These are phyloP conservation scores for Proisotoma minuta DNA, from an alignment of 2,888 invertebrate species.

Conservation along the genomic window DNA sequence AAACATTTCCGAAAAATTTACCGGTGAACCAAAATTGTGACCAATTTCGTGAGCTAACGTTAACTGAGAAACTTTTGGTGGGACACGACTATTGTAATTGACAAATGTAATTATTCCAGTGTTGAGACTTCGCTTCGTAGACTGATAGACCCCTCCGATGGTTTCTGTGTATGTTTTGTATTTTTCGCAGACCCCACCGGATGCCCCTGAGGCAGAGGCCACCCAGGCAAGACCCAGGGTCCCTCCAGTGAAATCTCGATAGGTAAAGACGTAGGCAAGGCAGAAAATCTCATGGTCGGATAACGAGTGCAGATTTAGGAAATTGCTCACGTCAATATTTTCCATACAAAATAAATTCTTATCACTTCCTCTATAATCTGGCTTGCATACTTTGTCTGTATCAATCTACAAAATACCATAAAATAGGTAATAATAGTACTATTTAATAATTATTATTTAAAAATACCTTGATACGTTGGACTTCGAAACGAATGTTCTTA, in stretches of 20 bases:
- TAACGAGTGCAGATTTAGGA: slow-evolving; percentile 93
- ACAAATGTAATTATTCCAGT: slow-evolving; percentile 99
- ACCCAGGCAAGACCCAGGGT: slow-evolving; percentile 99
- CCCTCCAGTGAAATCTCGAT: slow-evolving; percentile 95
- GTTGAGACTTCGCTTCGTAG: slow-evolving; percentile 88
- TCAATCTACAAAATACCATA: slow-evolving; percentile 68
- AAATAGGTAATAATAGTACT: background rate
- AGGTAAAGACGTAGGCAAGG: slow-evolving; percentile 98
- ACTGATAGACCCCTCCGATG: slow-evolving; percentile 87
- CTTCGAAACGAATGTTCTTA: slow-evolving; percentile 93
- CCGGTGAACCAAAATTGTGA: slow-evolving; percentile 97
- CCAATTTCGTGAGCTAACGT: slow-evolving; percentile 98
- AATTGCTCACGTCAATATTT: slow-evolving; percentile 98
- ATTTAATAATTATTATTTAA: background rate
- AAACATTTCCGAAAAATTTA: slow-evolving; percentile 54
- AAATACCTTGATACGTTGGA: slow-evolving; percentile 72
- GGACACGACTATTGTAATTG: slow-evolving; percentile 94
- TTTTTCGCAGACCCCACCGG: slow-evolving; percentile 97
- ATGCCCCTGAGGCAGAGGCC: slow-evolving; percentile 93
- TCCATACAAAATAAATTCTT: slow-evolving; percentile 87
- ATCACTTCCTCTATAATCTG: slow-evolving; percentile 59
- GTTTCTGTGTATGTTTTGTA: slow-evolving; percentile 96
- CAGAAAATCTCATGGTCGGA: slow-evolving; percentile 98
- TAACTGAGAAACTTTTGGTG: slow-evolving; percentile 93
- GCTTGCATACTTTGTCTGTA: slow-evolving; percentile 74